Evolutionary conservation across 2,113 vertebrate genomes (phyloP), one percentile per base, ranked within the genome.

Genomic region (Fulica atra): DNA sequence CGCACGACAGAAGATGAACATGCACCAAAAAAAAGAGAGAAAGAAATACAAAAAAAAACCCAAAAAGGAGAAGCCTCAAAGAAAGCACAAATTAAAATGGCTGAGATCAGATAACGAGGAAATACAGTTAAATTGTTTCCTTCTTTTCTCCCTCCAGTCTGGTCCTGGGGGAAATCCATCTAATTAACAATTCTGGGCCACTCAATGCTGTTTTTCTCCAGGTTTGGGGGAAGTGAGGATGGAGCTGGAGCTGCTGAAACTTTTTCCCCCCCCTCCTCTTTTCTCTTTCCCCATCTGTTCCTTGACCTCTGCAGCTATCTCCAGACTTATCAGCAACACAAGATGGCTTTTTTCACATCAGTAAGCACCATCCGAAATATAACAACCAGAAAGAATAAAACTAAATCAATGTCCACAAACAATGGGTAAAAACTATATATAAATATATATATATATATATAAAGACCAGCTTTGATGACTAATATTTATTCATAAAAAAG

Each of bases 331-430:
- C 98, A 97, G 90, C 88, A 64, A 20, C 61, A 76, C 77, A 53
- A 94, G 97, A 97, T 97, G 97, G 88, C 93, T 98, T 97, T 97
- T 98, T 97, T 96, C 98, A 97, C 97, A 95, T 97, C 97, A 95
- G 94, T 97, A 93, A 97, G 96, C 97, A 97, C 97, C 94, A 93
- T 92, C 96, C 88, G 8, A 97, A 98, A 96, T 83, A 95, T 73
- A 97, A 96, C 97, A 92, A 96, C 97, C 96, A 97, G 79, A 96
- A 95, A 88, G 94, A 98, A 92, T 91, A 96, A 98, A 96, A 97
- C 97, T 94, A 97, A 97, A 97, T 97, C 97, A 97, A 92, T 97
- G 97, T 95, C 91, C 90, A 83, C 94, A 93, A 97, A 97, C 90
- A 96, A 64, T 17, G 53, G 78, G 46, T 2, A 36, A 86, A 23